Evolutionary conservation across 2,797 vertebrate genomes (phyloP), one percentile per base, ranked within the genome.

Genomic region (Amphiprion clarkii): DNA sequence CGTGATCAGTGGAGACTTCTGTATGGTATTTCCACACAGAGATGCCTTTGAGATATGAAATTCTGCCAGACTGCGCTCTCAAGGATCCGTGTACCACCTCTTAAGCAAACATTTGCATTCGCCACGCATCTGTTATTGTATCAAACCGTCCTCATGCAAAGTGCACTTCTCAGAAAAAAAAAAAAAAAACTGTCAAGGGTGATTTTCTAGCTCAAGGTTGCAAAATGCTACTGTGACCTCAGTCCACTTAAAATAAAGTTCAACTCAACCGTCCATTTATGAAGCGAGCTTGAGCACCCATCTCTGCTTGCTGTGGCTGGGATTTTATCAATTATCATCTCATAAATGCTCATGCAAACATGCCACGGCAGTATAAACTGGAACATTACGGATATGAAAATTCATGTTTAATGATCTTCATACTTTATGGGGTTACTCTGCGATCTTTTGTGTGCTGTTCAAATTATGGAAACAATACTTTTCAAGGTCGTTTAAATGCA

Each of bases 41-140:
- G 81, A 89, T 84, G 80, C 81, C 80, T 89, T 82, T 90, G 63
- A 83, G 81, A 93, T 88, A 85, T 69, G 52, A 79, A 79, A 56
- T 55, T 59, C 75, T 70, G 67, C 60, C 74, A 81, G 67, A 31
- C 56, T 52, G 54, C 4, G 3, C 66, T 82, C 48, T 88, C 74
- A 76, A 86, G 48, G 74, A 84, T 83, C 60, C 1, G 2, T 9
- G 42, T 42, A 65, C 33, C 49, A 78, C 71, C 59, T 81, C 74
- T 72, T 76, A 44, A 56, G 74, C 73, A 83, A 86, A 92, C 81
- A 83, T 89, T 93, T 87, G 69, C 81, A 91, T 91, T 88, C 6
- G 16, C 44, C 54, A 61, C 67, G 71, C 72, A 86, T 86, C 74
- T 79, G 67, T 68, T 61, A 68, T 74, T 84, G 72, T 72, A 78